Evolutionary conservation across 2,797 vertebrate species (phyloP).

Genomic region (Botia kubotai): DNA sequence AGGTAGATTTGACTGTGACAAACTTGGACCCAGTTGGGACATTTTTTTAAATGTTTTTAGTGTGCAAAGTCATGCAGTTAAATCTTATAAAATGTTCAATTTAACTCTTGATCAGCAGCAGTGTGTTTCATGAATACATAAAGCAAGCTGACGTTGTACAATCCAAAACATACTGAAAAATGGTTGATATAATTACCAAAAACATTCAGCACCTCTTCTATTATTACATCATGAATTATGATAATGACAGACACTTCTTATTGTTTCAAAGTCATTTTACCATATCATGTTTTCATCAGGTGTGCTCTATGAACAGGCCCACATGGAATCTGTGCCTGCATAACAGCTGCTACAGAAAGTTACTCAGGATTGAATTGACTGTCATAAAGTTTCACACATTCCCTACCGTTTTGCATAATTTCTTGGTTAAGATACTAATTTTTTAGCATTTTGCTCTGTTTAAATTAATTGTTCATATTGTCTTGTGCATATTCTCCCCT

Average conservation of each 20-base stretch:
- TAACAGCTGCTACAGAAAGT: background rate
- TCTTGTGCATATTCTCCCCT: no score
- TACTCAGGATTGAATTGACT: background rate
- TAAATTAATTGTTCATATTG: no score
- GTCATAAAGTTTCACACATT: background rate
- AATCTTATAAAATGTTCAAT: constrained; percentile 64
- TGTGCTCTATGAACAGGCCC: background rate
- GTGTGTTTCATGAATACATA: constrained; percentile 44
- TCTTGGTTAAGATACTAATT: background rate
- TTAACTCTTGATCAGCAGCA: constrained; percentile 62
- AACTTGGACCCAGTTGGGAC: constrained; percentile 14
- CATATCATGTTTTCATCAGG: background rate
- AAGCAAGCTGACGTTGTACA: constrained; percentile 3
- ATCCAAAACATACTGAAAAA: constrained; percentile 23
- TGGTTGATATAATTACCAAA: background rate
- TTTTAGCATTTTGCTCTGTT: background rate
- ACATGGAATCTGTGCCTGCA: background rate
- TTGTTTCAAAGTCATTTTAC: background rate
- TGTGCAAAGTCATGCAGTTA: constrained; percentile 82
- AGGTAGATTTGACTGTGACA: constrained; percentile 6
- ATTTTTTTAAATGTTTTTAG: constrained; percentile 70
- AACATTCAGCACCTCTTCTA: constrained; percentile 2
- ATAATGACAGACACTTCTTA: background rate
- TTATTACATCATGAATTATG: constrained; percentile 7
- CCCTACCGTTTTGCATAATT: background rate